phyloP scores from a whole-genome alignment of 2,888 invertebrate species.

The Eupeodes latifasciatus region DNA sequence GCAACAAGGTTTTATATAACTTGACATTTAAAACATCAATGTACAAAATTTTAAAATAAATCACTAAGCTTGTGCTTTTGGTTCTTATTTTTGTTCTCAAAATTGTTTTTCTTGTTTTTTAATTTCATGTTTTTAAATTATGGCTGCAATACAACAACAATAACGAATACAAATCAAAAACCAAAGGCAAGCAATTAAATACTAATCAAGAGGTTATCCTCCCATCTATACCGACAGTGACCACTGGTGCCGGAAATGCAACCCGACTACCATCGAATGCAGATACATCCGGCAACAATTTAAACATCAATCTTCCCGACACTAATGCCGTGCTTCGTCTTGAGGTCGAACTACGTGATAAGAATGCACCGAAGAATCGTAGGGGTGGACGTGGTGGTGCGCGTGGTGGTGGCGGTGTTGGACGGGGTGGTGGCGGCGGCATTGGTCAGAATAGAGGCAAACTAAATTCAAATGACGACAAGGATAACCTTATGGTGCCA shows the following conservation, averaged over 20 bases:
- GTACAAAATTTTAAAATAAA: too few species aligned
- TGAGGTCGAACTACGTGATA: constrained; percentile 84
- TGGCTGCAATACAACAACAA: constrained; percentile 59
- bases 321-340: constrained; percentile 84
- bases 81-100: neutral
- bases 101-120: constrained; percentile 17
- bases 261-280: constrained; percentile 54
- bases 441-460: constrained; percentile 62
- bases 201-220: constrained; percentile 58
- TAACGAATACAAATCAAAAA: constrained; percentile 1
- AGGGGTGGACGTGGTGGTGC: constrained; percentile 83
- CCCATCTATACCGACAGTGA: constrained; percentile 33
- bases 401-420: constrained; percentile 79
- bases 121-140: constrained; percentile 57
- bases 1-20: too few species aligned
- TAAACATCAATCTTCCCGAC: constrained; percentile 84
- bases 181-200: constrained; percentile 65
- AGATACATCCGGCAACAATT: constrained; percentile 80
- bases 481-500: constrained; percentile 86
- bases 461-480: constrained; percentile 76
- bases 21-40: too few species aligned
- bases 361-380: constrained; percentile 84
- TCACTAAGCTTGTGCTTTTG: neutral
- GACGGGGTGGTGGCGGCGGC: constrained; percentile 79
- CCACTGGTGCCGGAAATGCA: constrained; percentile 52